These are phyloP conservation scores for Sebastes paucispinis DNA, from an alignment of 2,797 vertebrate species.

Conservation along the genomic window DNA sequence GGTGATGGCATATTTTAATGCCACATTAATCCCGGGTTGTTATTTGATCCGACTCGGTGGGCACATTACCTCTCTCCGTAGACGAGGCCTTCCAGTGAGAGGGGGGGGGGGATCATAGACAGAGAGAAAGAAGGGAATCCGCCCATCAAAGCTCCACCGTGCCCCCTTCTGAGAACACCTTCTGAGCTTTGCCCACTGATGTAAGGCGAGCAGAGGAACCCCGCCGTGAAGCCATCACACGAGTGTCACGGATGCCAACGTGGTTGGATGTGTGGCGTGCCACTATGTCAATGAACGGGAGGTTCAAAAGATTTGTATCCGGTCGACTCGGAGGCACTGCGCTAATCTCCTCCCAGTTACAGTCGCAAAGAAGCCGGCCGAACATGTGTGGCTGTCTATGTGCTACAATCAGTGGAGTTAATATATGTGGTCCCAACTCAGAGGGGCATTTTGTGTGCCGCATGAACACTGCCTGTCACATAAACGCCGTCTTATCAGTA, in stretches of 20 bases:
- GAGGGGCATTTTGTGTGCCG: slow-evolving; percentile 17
- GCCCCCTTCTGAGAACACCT: not conserved
- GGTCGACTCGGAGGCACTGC: not conserved
- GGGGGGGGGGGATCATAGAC: not conserved
- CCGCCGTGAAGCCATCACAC: slow-evolving; percentile 27
- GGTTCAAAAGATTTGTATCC: slow-evolving; percentile 28
- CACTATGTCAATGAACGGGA: not conserved
- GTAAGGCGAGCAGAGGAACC: slow-evolving; percentile 9
- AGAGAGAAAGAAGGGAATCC: not conserved
- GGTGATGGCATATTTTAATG: not conserved
- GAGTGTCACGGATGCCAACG: slow-evolving; percentile 3
- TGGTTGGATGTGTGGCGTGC: not conserved
- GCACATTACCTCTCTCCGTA: not conserved
- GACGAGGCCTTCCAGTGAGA: not conserved
- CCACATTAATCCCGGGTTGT: not conserved
- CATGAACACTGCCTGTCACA: not conserved
- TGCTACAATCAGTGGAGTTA: slow-evolving; percentile 5
- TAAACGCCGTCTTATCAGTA: slow-evolving; percentile 15
- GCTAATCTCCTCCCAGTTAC: slow-evolving; percentile 11
- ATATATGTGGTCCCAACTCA: slow-evolving; percentile 11
- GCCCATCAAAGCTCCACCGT: slow-evolving; percentile 7
- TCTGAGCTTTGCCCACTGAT: slow-evolving; percentile 16
- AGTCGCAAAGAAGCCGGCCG: slow-evolving; percentile 29
- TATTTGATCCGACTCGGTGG: slow-evolving; percentile 11
- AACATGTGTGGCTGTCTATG: slow-evolving; percentile 4